phyloP scores from a whole-genome alignment of 1,140 invertebrate species.

The Heliconius hewitsoni region DNA sequence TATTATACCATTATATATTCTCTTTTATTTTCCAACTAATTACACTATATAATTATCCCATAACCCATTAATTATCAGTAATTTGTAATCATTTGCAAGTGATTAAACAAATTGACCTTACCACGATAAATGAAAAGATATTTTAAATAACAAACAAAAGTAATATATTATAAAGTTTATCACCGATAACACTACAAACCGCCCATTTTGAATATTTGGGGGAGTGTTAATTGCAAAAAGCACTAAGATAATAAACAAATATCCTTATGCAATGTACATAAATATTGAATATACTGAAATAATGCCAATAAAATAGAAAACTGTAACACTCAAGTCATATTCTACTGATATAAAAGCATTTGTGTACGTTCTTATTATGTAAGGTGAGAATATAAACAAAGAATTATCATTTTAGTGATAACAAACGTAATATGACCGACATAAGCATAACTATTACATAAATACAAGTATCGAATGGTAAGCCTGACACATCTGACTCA shows the following conservation, averaged over 20 bases:
- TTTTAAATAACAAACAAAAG: too few relatives aligned
- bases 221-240: too few relatives aligned
- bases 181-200: too few relatives aligned
- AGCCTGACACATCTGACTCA: constrained; percentile 8
- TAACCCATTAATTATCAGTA: background rate
- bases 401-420: constrained; percentile 18
- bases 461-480: constrained; percentile 17
- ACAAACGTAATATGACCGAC: constrained; percentile 20
- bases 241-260: too few relatives aligned
- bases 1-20: constrained; percentile 76
- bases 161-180: too few relatives aligned
- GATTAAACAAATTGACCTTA: background rate
- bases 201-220: too few relatives aligned
- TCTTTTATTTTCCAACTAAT: constrained; percentile 54
- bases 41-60: background rate
- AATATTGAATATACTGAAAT: too few relatives aligned
- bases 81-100: background rate
- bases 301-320: too few relatives aligned
- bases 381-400: constrained; percentile 15
- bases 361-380: background rate
- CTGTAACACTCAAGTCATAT: too few relatives aligned
- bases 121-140: too few relatives aligned
- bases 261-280: too few relatives aligned
- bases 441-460: constrained; percentile 11
- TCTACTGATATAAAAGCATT: background rate